Base-by-base conservation (phyloP, 2,797 vertebrate genomes). In the Emydoidea blandingii region DNA sequence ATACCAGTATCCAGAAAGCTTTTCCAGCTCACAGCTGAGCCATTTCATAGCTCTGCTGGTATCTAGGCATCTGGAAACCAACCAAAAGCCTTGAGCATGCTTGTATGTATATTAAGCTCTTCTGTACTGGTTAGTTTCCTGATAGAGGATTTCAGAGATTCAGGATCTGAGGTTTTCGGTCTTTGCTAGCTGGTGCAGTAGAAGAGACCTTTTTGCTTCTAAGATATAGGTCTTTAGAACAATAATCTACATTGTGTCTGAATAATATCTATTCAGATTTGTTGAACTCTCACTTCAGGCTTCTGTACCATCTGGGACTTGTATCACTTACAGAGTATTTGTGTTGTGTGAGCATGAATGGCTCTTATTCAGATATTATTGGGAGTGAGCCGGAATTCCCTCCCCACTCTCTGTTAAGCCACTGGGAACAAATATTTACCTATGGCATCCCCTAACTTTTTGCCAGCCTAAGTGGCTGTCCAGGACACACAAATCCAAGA, bases 81-180 rank as follows among this genome's bases (percentile, higher is more conserved):
- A 29, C 27, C 37, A 53, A 37, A 83, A 65, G n/a, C 47, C 65
- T 82, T 82, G 54, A 82, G n/a, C 62, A 21, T 90, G 19, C 68
- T 85, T 88, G 7, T 76, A 44, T 74, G 62, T 92, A 50, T 25
- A 83, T 2, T 29, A 5, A 82, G 6, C n/a, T 78, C 68, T 83
- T 94, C 44, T 90, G 54, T 91, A 76, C 4, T 94, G 76, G 88
- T 80, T 86, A 5, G 59, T 86, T 94, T 91, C 27, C 86, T 74
- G 8, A 79, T 56, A 68, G 1, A 23, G 23, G 8, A 82, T 88
- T 95, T 91, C 62, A 92, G 65, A 85, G 93, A 89, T 86, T 80
- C 18, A 76, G 81, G 31, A 93, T 89, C 76, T 94, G 8, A 11
- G 74, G n/a, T 44, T 94, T 83, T 80, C 7, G 53, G 78, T n/a